Conservation (phyloP, 2,797 vertebrate species). For the Sebastes jordani region DNA sequence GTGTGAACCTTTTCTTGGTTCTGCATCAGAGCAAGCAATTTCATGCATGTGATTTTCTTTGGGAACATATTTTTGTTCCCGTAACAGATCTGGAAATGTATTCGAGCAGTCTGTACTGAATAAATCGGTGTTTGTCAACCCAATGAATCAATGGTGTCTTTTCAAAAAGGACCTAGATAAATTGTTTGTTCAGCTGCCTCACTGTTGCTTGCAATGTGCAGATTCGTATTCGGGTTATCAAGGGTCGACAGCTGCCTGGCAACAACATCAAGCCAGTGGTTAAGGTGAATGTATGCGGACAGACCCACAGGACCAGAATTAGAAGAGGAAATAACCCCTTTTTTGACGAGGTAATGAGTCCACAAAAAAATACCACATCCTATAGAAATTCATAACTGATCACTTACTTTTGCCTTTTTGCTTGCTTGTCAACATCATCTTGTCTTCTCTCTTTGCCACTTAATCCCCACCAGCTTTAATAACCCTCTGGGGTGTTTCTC, state of each 20-base stretch:
- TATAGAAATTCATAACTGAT: background rate
- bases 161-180: background rate
- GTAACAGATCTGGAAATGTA: background rate
- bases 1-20: background rate
- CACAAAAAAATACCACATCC: background rate
- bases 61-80: background rate
- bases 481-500: slow-evolving; percentile 30
- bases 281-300: slow-evolving; percentile 89
- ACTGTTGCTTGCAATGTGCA: slow-evolving; percentile 56
- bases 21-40: background rate
- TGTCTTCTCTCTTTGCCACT: slow-evolving; percentile 7
- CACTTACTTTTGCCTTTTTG: slow-evolving; percentile 1
- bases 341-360: slow-evolving; percentile 89
- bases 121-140: background rate
- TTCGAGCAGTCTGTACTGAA: background rate
- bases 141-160: background rate
- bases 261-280: slow-evolving; percentile 96
- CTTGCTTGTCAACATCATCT: background rate
- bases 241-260: slow-evolving; percentile 91
- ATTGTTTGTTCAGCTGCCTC: slow-evolving; percentile 6
- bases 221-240: slow-evolving; percentile 92
- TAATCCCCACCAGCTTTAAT: slow-evolving; percentile 23
- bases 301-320: slow-evolving; percentile 94
- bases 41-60: background rate
- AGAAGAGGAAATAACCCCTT: slow-evolving; percentile 94